Evolutionary conservation across 2,797 vertebrate genomes (phyloP), one percentile per base, ranked within the genome.

Genomic region (Alosa sapidissima): DNA sequence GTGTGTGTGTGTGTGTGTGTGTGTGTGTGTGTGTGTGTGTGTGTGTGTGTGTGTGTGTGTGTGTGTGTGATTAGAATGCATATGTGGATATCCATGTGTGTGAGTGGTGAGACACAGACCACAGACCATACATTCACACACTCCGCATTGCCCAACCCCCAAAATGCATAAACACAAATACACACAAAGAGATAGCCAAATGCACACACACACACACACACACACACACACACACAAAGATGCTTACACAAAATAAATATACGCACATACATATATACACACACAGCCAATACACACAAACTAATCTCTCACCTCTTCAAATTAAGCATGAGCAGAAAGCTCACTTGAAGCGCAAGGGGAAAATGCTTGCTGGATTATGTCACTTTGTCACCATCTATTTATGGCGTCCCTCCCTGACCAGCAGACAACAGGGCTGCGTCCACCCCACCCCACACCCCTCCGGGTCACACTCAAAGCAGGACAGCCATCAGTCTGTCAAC

Each of bases 381-480:
- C 72, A 78, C 72, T 78, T 78, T 41, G 47, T 78, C 72, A 47
- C 36, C 45, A 14, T 19, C 72, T 78, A 78, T 78, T 78, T 78
- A 45, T 47, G 19, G 41, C 21, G 16, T 21, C 36, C 72, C 36
- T 45, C 36, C 6, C 36, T 45, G 36, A 45, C 14, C 36, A 9
- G 36, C 72, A 78, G 36, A 78, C 72, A 78, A 78, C 72, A 78
- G 72, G 36, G 7, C 36, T 14, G 19, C 45, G 36, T 78, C 72
- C 72, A 47, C 72, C 2, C 41, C 41, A 78, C 41, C 9, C 21
- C n/a, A n/a, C 14, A 28, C 33, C 28, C 41, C 41, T 41, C 41
- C 41, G 1, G 41, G 72, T 78, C 72, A 55, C 54, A 55, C 54
- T 11, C 7, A 52, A 8, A 68, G 62, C 28, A 13, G 9, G 13